Base-by-base conservation (phyloP, 23 tunicate genomes). In the Clavelina lepadiformis region DNA sequence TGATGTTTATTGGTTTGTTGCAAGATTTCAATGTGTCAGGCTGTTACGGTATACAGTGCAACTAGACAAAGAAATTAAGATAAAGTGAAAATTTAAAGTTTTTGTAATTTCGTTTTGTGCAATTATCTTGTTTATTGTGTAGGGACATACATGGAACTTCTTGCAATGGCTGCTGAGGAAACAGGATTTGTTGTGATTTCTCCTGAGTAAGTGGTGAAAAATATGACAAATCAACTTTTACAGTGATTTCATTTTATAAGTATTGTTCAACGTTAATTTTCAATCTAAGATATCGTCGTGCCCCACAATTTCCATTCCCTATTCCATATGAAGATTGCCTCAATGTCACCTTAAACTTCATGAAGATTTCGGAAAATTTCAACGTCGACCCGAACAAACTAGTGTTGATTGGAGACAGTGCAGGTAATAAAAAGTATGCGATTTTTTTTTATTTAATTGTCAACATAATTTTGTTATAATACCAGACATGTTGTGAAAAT, bases 141-240 rank as follows among this genome's bases (percentile, higher is more conserved):
- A 80, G 87, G 63, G 1, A 25, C 67, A 15, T 64, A 80, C 51
- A 38, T 60, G 28, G 33, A 51, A 18, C 53, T 80, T 23, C 49
- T 69, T 26, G 35, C 51, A 23, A 27, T 44, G 37, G 50, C 74
- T 1, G 82, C 87, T 28, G 83, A 80, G 54, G 66, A 74, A 58
- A 87, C 96, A 28, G 87, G 82, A 58, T 62, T 67, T 33, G 22
- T 79, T 23, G 77, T 87, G 7, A 57, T 79, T 51, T 62, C 81
- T 24, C 96, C 87, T 3, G 77, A 80, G 96, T 87, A 67, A 79
- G 77, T 34, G n/a, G n/a, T n/a, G n/a, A n/a, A n/a, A n/a, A n/a
- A n/a, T n/a, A n/a, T n/a, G n/a, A n/a, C n/a, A n/a, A n/a, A n/a
- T n/a, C n/a, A n/a, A n/a, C n/a, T n/a, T n/a, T n/a, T n/a, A n/a